phyloP scores from a whole-genome alignment of 1,140 invertebrate species.

The Drosophila kikkawai region DNA sequence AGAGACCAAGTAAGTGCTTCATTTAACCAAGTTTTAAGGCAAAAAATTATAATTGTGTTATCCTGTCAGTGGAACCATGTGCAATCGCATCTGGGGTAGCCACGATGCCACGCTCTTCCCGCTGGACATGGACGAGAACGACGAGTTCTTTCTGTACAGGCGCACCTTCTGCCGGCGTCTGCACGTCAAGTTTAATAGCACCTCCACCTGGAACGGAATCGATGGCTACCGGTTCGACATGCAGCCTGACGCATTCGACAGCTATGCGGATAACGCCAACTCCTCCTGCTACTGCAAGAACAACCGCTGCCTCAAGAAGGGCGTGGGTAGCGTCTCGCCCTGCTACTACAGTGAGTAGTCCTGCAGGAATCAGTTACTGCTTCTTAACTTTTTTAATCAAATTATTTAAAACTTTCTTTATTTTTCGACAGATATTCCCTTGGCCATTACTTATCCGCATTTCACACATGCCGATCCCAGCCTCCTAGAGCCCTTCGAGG shows the following conservation, averaged over 20 bases:
- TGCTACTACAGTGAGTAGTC: slow-evolving; percentile 90
- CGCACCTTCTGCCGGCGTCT: slow-evolving; percentile 89
- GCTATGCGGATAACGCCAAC: slow-evolving; percentile 55
- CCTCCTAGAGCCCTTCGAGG: slow-evolving; percentile 88
- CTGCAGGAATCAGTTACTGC: neutral
- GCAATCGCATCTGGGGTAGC: slow-evolving; percentile 87
- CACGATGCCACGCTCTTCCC: slow-evolving; percentile 89
- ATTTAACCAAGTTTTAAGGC: accelerated
- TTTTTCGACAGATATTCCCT: slow-evolving; percentile 87
- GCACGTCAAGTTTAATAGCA: slow-evolving; percentile 86
- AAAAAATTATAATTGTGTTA: no score
- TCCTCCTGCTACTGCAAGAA: slow-evolving; percentile 86
- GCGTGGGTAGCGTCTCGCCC: slow-evolving; percentile 88
- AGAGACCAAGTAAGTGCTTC: slow-evolving; percentile 62
- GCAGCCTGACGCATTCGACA: slow-evolving; percentile 86
- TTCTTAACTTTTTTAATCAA: neutral
- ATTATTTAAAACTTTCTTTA: neutral
- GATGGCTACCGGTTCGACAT: slow-evolving; percentile 86
- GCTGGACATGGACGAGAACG: slow-evolving; percentile 86
- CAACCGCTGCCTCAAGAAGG: slow-evolving; percentile 88
- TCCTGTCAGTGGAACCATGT: slow-evolving; percentile 85
- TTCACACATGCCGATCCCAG: slow-evolving; percentile 90
- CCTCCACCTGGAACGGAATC: slow-evolving; percentile 51
- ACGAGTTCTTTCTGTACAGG: slow-evolving; percentile 87
- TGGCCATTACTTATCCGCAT: slow-evolving; percentile 92